Conservation (phyloP, 1,140 invertebrate genomes). For the Dendrolimus punctatus region DNA sequence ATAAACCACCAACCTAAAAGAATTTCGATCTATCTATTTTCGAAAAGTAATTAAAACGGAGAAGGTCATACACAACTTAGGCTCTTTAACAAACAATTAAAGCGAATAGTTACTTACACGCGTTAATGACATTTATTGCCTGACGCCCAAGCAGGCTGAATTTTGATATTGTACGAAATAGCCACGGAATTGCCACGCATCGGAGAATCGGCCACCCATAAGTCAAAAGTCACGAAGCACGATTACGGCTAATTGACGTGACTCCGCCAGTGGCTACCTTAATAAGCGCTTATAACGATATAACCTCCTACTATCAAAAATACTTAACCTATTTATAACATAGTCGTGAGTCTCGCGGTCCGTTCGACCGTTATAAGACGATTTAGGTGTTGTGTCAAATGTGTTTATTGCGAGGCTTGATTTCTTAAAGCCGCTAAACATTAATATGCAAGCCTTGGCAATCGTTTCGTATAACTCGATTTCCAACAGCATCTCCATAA, state of each 20-base stretch:
- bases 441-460: too few relatives aligned
- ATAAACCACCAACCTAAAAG: too few relatives aligned
- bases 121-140: slow-evolving; percentile 44
- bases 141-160: slow-evolving; percentile 22
- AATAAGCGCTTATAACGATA: slow-evolving; percentile 60
- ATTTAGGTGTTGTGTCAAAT: too few relatives aligned
- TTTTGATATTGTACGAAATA: slow-evolving; percentile 40
- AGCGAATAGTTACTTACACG: slow-evolving; percentile 18
- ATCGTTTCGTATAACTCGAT: too few relatives aligned
- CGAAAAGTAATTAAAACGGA: too few relatives aligned
- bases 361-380: not conserved
- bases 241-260: slow-evolving; percentile 54
- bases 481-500: too few relatives aligned
- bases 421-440: too few relatives aligned
- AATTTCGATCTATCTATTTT: too few relatives aligned
- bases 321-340: slow-evolving; percentile 55
- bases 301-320: slow-evolving; percentile 55
- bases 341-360: slow-evolving; percentile 1
- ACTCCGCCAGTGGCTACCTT: slow-evolving; percentile 41
- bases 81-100: too few relatives aligned
- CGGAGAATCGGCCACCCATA: slow-evolving; percentile 50
- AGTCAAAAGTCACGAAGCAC: slow-evolving; percentile 63
- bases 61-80: too few relatives aligned
- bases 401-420: too few relatives aligned
- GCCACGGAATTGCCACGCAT: slow-evolving; percentile 47